Evolutionary conservation across 2,797 vertebrate species (phyloP), one percentile per base, ranked within the genome.

Genomic region (Crocidura indochinensis): DNA sequence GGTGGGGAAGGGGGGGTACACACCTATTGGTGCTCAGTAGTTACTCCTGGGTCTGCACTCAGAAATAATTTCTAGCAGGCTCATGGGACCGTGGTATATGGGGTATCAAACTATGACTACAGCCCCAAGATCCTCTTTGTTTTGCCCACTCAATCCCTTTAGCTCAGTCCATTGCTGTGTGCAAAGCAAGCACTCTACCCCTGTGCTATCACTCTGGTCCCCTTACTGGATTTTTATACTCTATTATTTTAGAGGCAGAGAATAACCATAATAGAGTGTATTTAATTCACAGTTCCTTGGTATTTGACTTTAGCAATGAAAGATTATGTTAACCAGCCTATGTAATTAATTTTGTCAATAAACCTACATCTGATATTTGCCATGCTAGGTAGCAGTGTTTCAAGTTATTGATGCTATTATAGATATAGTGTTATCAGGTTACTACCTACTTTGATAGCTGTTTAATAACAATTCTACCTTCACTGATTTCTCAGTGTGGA

Each of bases 271-370:
- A 29, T 5, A 38, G 38, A 38, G 38, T 60, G 78, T 73, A 51
- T 80, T 29, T 84, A 79, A 82, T 75, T 87, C 11, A 72, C 4
- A 88, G 14, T 73, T 86, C 10, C 22, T 80, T 14, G 0, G 8
- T 93, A 78, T 82, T 91, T 91, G 87, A 78, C 78, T 87, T 90
- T 75, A 68, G 20, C 46, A 81, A 72, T n/a, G 27, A 87, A 91
- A 90, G 7, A 44, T 81, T 92, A 81, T 49, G 88, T 94, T 91
- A 94, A 80, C 47, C 51, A 88, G 38, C 72, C 38, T 15, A 88
- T 67, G n/a, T 27, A 84, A 47, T 75, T 78, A 15, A 68, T 92
- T 91, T 87, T 88, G 71, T 27, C 26, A 38, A 3, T 83, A 68
- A 85, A 31, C 3, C 15, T 53, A 29, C 65, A 62, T 93, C 68